Evolutionary conservation across 2,888 invertebrate species (phyloP).

Genomic region (Galerucella calmariensis): DNA sequence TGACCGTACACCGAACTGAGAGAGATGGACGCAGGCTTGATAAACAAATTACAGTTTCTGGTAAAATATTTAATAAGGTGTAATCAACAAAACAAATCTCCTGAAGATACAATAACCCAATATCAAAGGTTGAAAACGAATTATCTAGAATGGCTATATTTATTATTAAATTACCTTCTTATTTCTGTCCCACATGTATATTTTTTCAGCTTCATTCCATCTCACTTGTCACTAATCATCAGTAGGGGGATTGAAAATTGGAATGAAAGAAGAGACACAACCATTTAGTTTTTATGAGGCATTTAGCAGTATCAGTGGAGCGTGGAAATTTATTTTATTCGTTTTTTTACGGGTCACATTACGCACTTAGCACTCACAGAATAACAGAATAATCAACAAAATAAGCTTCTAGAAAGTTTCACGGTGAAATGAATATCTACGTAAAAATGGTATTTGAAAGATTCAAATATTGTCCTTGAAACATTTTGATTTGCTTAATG

Average conservation of each 20-base stretch:
- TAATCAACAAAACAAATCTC: too few relatives aligned
- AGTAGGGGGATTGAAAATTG: constrained; percentile 23
- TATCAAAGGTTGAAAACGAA: too few relatives aligned
- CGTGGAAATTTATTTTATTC: constrained; percentile 25
- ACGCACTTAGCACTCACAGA: constrained; percentile 9
- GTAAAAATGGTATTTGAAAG: too few relatives aligned
- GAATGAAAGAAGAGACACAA: constrained; percentile 23
- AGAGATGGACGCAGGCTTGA: too few relatives aligned
- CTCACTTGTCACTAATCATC: constrained; percentile 38
- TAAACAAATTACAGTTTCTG: too few relatives aligned
- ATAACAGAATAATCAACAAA: constrained; percentile 9
- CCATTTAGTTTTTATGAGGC: constrained; percentile 32
- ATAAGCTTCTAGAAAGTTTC: not conserved
- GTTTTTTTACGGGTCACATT: constrained; percentile 23
- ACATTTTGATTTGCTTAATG: too few relatives aligned
- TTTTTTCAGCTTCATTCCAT: constrained; percentile 38
- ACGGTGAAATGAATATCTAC: too few relatives aligned
- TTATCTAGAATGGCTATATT: not conserved
- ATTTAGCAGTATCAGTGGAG: constrained; percentile 29
- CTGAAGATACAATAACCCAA: too few relatives aligned
- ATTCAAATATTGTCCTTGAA: too few relatives aligned
- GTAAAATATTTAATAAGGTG: too few relatives aligned
- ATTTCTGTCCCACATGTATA: constrained; percentile 9
- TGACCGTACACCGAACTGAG: too few relatives aligned
- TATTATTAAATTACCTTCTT: not conserved